Evolutionary conservation across 2,888 invertebrate genomes (phyloP), one percentile per base, ranked within the genome.

Genomic region (Phortica okadai): DNA sequence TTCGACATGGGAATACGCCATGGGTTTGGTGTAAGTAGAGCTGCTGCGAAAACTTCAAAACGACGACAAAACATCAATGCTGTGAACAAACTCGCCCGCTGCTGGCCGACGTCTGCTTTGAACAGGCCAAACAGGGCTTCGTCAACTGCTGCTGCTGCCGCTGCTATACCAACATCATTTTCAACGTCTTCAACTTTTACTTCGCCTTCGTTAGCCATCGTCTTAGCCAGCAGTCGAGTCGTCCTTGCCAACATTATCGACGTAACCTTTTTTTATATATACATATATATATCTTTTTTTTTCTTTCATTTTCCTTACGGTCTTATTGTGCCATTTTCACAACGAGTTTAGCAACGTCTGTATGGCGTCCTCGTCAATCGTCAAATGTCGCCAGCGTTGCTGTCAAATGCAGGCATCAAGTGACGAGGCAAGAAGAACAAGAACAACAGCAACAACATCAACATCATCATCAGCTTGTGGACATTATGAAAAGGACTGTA

Each of bases 301-400:
- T 16, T 3, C 16, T 33, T 33, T 42, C 76, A 41, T 67, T 44
- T 25, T 70, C 69, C 25, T 54, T 44, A 11, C 14, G 25, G 41
- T 50, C 56, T 16, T 44, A 33, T 33, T 11, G 81, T 84, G 80
- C 79, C 75, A 77, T 77, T 76, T 77, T 58, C 50, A 16, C 80
- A 84, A 83, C 42, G 11, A 21, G 69, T 72, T 50, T 77, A 85
- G 78, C 81, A 84, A 77, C 80, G 78, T 77, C 82, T 83, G 82
- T 56, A 25, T 84, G 85, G 85, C 87, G 86, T 87, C 84, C 84
- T 89, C 89, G 89, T 89, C 88, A 88, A 89, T 89, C 88, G 89
- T 88, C 88, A 89, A 89, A 84, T 89, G 88, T 88, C 84, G 87
- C 82, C 84, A 45, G 81, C 84, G 88, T 73, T 81, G 83, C 83